A percentile compares a stretch with the other conserved stretches of the same genome.
phyloP scores from a whole-genome alignment of 2,797 vertebrate genomes.

The Bradypus variegatus region DNA sequence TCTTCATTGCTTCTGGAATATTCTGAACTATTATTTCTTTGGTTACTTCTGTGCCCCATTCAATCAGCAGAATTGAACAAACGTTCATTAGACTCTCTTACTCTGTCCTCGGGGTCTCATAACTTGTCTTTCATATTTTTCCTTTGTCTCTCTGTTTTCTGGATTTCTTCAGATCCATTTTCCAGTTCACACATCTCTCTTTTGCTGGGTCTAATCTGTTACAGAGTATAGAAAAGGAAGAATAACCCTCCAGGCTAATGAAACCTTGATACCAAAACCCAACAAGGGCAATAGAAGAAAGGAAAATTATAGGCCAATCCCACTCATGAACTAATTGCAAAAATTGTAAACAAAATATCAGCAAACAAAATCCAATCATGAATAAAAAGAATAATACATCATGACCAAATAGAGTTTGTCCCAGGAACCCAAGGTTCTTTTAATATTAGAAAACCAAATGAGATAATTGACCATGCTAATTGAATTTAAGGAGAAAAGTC shows the following conservation, averaged over 20 bases:
- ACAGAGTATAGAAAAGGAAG: not conserved
- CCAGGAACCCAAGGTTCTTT: not conserved
- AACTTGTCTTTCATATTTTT: not conserved
- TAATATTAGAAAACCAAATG: not conserved
- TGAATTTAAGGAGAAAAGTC: not conserved
- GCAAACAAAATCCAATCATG: not conserved
- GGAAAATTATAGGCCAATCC: not conserved
- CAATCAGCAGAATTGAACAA: not conserved
- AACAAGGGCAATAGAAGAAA: not conserved
- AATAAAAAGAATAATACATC: not conserved
- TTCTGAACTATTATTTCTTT: not conserved
- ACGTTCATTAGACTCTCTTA: not conserved
- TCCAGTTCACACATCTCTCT: not conserved
- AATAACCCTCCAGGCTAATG: not conserved
- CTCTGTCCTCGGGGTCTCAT: not conserved
- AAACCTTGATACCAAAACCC: not conserved
- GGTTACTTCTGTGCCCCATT: not conserved
- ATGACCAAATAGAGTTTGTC: not conserved
- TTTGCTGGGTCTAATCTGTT: not conserved
- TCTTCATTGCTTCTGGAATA: not conserved
- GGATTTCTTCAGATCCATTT: not conserved
- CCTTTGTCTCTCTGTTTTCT: not conserved
- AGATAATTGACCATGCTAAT: not conserved
- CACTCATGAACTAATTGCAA: not conserved
- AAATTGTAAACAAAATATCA: not conserved